Evolutionary conservation across 2,888 invertebrate species (phyloP), one percentile per base, ranked within the genome.

Genomic region (Callinectes sapidus): DNA sequence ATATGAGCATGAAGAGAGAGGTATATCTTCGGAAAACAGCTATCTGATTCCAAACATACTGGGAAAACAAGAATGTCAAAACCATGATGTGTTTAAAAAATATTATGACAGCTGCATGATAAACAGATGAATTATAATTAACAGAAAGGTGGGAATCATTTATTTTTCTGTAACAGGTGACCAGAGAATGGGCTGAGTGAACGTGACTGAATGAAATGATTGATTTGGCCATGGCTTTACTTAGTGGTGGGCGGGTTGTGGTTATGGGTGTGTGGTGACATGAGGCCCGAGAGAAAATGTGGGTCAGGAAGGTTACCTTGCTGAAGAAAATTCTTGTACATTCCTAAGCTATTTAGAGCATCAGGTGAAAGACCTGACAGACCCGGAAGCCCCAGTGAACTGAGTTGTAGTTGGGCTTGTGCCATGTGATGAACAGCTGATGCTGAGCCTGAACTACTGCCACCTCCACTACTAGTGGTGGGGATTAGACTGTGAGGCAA

Each of bases 301-400:
- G 94, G 93, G 81, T 92, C 93, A n/a, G 94, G 94, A 54, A 94
- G 86, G 89, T 81, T 92, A 16, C 93, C 94, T 86, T 92, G 92
- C 32, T 92, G 92, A 42, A 94, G 93, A 91, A 93, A 94, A 87
- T 94, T 94, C 93, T 94, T 94, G 91, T 94, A 94, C 90, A 94
- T 94, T 61, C 94, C 94, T 61, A 94, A 66, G 91, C 90, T 94
- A 32, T 92, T 93, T 42, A 94, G 89, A 81, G 94, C 93, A 5
- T 94, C 94, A 23, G 94, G 93, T 13, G 93, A 90, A 39, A 94
- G 91, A 71, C 89, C 90, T 48, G 92, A 90, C 14, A 93, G 81
- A 32, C 94, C 91, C 42, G 92, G 91, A 61, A 94, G 92, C n/a
- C 94, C 94, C 85, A 94, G 90, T 48, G 93, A 92, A 81, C 93